These are phyloP conservation scores for Morone saxatilis DNA, from an alignment of 2,113 vertebrate genomes.

Conservation along the genomic window DNA sequence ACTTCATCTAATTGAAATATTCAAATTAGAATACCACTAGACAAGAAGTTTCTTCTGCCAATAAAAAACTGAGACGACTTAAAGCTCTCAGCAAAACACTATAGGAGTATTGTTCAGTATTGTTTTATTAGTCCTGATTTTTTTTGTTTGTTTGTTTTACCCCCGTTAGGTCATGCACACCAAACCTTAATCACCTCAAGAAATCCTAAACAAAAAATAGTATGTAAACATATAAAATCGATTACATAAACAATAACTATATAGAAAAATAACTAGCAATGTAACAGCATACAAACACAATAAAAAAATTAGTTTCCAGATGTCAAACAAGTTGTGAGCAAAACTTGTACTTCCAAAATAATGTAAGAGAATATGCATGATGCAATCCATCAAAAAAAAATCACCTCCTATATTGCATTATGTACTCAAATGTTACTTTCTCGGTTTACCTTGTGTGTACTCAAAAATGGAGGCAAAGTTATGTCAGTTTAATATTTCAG, in stretches of 20 bases:
- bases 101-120: slow-evolving; percentile 9
- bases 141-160: background rate
- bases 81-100: slow-evolving; percentile 15
- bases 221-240: slow-evolving; percentile 80
- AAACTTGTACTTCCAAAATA: slow-evolving; percentile 12
- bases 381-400: too few relatives aligned
- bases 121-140: slow-evolving; percentile 10
- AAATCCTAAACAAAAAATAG: slow-evolving; percentile 69
- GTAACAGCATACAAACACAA: slow-evolving; percentile 73
- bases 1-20: background rate
- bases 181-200: slow-evolving; percentile 80
- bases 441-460: background rate
- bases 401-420: too few relatives aligned
- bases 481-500: slow-evolving; percentile 22
- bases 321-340: slow-evolving; percentile 36
- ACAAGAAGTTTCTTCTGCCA: background rate
- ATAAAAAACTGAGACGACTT: background rate
- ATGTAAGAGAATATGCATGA: too few relatives aligned
- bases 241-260: slow-evolving; percentile 59
- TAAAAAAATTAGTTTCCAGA: slow-evolving; percentile 78
- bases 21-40: background rate
- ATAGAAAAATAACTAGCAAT: slow-evolving; percentile 70
- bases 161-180: slow-evolving; percentile 12
- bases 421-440: background rate
- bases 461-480: background rate